Evolutionary conservation across 2,113 vertebrate species (phyloP).

Genomic region (Octodon degus): DNA sequence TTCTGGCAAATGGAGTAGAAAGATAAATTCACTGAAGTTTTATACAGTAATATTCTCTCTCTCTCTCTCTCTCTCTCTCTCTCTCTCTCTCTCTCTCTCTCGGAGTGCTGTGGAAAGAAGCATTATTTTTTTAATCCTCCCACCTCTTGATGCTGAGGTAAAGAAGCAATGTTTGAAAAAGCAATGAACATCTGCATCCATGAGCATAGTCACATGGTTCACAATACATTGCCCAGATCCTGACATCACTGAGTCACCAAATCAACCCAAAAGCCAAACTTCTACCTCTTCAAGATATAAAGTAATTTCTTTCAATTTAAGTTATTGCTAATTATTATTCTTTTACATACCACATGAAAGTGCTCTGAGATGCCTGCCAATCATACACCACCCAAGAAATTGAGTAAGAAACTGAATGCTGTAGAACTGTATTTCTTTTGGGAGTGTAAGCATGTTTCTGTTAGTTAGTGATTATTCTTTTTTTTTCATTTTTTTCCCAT

Average conservation of each 20-base stretch:
- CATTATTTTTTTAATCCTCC: neutral
- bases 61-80: too few relatives aligned
- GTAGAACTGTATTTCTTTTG: neutral
- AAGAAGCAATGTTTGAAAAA: neutral
- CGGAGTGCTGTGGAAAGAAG: neutral
- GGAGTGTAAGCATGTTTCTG: neutral
- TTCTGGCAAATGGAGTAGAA: neutral
- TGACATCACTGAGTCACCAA: neutral
- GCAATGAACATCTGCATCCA: neutral
- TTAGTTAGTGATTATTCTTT: neutral
- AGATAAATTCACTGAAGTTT: neutral
- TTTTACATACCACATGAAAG: neutral
- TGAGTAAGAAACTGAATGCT: neutral
- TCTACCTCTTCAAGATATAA: neutral
- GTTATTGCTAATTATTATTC: neutral
- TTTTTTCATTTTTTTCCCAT: too few relatives aligned
- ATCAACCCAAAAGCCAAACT: neutral
- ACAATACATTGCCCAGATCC: neutral
- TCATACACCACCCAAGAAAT: neutral
- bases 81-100: too few relatives aligned
- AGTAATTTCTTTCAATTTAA: conserved; percentile 4
- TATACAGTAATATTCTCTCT: neutral
- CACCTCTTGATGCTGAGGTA: neutral
- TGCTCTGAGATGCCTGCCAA: neutral
- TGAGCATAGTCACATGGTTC: neutral